A percentile compares a stretch with the other conserved stretches of the same genome.
Conservation (phyloP, 2,113 vertebrate species). For the Arothron firmamentum region DNA sequence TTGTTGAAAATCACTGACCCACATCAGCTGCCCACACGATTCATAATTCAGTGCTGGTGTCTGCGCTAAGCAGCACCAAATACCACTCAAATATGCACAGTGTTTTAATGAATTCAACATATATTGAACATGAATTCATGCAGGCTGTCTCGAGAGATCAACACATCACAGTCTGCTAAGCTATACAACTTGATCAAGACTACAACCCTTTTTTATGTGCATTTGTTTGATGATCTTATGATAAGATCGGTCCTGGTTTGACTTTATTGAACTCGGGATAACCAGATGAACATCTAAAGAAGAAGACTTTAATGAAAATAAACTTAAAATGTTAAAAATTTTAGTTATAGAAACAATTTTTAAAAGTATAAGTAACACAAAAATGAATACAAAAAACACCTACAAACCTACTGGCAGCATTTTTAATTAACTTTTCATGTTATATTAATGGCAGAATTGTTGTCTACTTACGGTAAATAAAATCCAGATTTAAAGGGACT, state of each 20-base stretch:
- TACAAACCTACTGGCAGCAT: too few relatives aligned
- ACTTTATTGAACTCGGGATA: background rate
- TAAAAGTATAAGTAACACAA: too few relatives aligned
- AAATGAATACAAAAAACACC: too few relatives aligned
- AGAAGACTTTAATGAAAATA: background rate
- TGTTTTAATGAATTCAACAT: conserved; percentile 34
- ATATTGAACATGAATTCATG: conserved; percentile 35
- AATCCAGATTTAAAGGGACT: too few relatives aligned
- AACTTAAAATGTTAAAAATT: background rate
- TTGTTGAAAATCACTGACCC: conserved; percentile 41
- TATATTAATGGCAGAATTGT: too few relatives aligned
- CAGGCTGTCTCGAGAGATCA: background rate
- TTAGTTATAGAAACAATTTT: too few relatives aligned
- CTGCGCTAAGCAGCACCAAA: conserved; percentile 38
- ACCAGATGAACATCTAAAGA: background rate
- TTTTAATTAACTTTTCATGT: too few relatives aligned
- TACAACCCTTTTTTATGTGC: background rate
- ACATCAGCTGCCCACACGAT: conserved; percentile 41
- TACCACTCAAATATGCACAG: conserved; percentile 15
- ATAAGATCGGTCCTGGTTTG: background rate
- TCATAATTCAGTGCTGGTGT: conserved; percentile 50
- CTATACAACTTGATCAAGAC: conserved; percentile 9
- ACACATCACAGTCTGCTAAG: background rate
- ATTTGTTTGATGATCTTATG: background rate
- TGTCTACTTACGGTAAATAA: too few relatives aligned